Evolutionary conservation across 2,888 invertebrate species (phyloP).

Genomic region (Apantesis nais): DNA sequence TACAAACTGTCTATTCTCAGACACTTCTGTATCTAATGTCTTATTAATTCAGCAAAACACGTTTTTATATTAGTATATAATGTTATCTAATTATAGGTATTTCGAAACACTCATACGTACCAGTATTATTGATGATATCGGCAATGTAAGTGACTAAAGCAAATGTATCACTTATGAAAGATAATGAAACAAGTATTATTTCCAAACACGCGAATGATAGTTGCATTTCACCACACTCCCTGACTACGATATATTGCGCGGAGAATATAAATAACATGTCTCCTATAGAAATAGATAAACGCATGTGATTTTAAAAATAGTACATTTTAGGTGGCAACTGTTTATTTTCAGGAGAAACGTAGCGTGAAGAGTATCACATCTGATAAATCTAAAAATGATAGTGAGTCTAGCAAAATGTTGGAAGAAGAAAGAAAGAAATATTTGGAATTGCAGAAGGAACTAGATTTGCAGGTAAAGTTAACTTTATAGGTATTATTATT

Average conservation of each 20-base stretch:
- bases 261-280: slow-evolving; percentile 15
- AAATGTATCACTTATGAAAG: slow-evolving; percentile 10
- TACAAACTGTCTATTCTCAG: background rate
- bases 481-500: background rate
- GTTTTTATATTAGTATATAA: background rate
- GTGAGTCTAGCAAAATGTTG: slow-evolving; percentile 88
- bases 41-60: slow-evolving; percentile 7
- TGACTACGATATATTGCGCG: slow-evolving; percentile 4
- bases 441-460: slow-evolving; percentile 93
- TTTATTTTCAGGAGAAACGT: slow-evolving; percentile 76
- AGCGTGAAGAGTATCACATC: slow-evolving; percentile 79
- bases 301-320: slow-evolving; percentile 30
- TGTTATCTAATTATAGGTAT: slow-evolving; percentile 2
- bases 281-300: slow-evolving; percentile 29
- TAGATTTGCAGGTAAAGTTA: slow-evolving; percentile 90
- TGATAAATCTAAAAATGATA: slow-evolving; percentile 78
- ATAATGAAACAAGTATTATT: slow-evolving; percentile 16
- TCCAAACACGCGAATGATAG: slow-evolving; percentile 3
- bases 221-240: slow-evolving; percentile 4
- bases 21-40: background rate
- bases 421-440: slow-evolving; percentile 91
- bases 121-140: slow-evolving; percentile 25
- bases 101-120: slow-evolving; percentile 6
- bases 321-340: slow-evolving; percentile 14
- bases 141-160: slow-evolving; percentile 18